phyloP scores from a whole-genome alignment of 2,797 vertebrate genomes.

The Thripadectes ignobilis region DNA sequence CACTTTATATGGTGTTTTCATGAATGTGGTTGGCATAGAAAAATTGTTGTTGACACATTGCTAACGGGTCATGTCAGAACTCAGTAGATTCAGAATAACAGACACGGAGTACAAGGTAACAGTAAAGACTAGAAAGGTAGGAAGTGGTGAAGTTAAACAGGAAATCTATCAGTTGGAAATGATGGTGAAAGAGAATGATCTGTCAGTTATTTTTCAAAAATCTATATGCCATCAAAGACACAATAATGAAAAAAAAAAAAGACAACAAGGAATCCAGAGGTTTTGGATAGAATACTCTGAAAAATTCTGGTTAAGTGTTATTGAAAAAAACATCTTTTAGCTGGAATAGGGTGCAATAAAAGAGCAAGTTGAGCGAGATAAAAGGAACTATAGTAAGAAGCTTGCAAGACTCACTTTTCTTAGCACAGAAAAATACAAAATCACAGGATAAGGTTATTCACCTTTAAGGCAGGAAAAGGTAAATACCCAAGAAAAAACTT shows the following conservation, averaged over 20 bases:
- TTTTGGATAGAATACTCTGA: not conserved
- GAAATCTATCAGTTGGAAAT: not conserved
- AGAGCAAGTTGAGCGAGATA: not conserved
- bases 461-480: not conserved
- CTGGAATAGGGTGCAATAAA: not conserved
- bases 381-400: not conserved
- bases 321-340: not conserved
- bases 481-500: not conserved
- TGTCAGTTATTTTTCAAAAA: not conserved
- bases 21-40: not conserved
- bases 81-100: not conserved
- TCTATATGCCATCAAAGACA: rapidly evolving
- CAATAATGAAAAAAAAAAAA: not conserved
- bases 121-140: not conserved
- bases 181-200: not conserved
- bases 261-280: not conserved
- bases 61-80: not conserved
- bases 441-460: not conserved
- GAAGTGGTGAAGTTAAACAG: not conserved
- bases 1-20: not conserved
- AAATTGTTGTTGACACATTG: not conserved
- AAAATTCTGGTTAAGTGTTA: not conserved
- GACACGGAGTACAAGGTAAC: not conserved
- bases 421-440: not conserved
- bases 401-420: not conserved